Conservation (phyloP, 1,140 invertebrate genomes). For the Drosophila bocki region DNA sequence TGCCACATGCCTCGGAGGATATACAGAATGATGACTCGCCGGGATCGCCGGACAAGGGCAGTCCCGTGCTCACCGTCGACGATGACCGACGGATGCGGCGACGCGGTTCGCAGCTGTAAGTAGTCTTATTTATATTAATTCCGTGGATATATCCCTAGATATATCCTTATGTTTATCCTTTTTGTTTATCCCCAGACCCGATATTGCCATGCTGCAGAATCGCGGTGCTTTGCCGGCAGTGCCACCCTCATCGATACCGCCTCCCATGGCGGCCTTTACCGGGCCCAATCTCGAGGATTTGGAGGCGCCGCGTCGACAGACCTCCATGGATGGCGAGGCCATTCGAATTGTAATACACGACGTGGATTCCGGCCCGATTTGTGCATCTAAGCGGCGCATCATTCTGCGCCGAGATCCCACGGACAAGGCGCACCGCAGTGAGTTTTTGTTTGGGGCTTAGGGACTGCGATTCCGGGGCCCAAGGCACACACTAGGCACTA, state of each 20-base stretch:
- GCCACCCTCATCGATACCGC: constrained; percentile 86
- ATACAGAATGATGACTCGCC: constrained; percentile 87
- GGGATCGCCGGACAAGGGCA: constrained; percentile 82
- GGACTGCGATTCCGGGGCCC: constrained; percentile 5
- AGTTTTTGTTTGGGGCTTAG: constrained; percentile 82
- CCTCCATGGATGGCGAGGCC: constrained; percentile 94
- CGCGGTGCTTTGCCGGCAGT: constrained; percentile 85
- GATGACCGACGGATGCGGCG: constrained; percentile 90
- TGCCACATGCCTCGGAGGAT: constrained; percentile 86
- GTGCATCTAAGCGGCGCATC: constrained; percentile 90
- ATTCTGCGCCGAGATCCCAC: constrained; percentile 91
- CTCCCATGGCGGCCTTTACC: constrained; percentile 86
- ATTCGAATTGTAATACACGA: constrained; percentile 97
- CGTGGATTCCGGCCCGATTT: constrained; percentile 90
- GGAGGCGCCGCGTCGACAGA: constrained; percentile 89
- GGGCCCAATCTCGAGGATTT: constrained; percentile 87
- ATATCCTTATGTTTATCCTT: background rate
- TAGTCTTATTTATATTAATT: constrained; percentile 53
- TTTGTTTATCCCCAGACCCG: constrained; percentile 87
- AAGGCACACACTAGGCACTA: constrained; percentile 27
- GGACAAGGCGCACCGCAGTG: constrained; percentile 94
- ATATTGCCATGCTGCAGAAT: constrained; percentile 89
- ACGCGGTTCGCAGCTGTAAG: constrained; percentile 92
- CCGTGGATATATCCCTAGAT: background rate
- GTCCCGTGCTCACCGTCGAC: constrained; percentile 87